Evolutionary conservation across 2,797 vertebrate genomes (phyloP).

Genomic region (Neosilurus mollespiculum): DNA sequence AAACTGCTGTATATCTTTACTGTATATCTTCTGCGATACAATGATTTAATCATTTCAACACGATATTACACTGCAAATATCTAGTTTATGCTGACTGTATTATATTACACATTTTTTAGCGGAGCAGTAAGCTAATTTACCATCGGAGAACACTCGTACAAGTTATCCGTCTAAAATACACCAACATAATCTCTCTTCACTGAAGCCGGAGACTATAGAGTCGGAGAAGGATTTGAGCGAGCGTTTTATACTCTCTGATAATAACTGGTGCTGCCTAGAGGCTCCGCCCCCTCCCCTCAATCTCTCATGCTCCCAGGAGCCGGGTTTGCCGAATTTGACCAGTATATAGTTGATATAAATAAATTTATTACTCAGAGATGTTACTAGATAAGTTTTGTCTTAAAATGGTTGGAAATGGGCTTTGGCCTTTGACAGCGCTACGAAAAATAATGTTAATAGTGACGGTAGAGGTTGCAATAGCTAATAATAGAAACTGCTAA

Average conservation of each 20-base stretch:
- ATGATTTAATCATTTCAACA: not conserved
- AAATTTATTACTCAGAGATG: not conserved
- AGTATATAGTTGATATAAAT: not conserved
- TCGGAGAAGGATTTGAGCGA: not conserved
- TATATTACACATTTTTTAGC: not conserved
- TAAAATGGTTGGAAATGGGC: not conserved
- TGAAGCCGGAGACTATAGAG: not conserved
- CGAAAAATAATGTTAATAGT: not conserved
- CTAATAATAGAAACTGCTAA: too few relatives aligned
- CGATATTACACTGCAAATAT: not conserved
- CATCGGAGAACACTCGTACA: too few relatives aligned
- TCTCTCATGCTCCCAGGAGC: not conserved
- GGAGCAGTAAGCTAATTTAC: not conserved
- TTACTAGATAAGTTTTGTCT: not conserved
- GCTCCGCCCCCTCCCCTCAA: not conserved
- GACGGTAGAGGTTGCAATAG: too few relatives aligned
- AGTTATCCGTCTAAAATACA: not conserved
- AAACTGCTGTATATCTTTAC: slow-evolving; percentile 4
- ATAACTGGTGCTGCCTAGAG: not conserved
- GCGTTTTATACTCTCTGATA: not conserved
- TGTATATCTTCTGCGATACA: not conserved
- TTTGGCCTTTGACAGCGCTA: not conserved
- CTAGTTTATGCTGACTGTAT: not conserved
- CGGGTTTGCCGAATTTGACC: not conserved
- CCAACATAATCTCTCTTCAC: not conserved